Evolutionary conservation across 2,888 invertebrate species (phyloP), one percentile per base, ranked within the genome.

Genomic region (Anaspis maculata): DNA sequence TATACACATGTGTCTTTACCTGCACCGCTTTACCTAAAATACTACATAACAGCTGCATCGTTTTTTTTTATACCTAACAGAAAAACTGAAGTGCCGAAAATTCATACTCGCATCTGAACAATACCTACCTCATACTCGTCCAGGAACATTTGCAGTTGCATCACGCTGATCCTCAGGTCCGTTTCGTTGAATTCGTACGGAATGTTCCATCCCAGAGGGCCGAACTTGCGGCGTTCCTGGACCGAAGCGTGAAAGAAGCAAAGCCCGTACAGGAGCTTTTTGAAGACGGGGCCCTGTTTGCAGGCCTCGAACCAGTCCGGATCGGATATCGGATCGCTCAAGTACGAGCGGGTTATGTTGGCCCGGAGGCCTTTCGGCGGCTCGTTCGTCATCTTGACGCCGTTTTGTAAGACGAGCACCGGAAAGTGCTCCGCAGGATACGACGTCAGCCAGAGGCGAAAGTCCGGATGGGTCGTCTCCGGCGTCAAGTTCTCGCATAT

Each of bases 371-470:
- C 94, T 64, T 90, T 87, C 0, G 95, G 95, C 0, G 94, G 91
- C 62, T 96, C 95, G 60, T 94, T 94, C 0, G 92, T 94, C 86
- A 96, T 94, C 71, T 95, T 95, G 0, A 95, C 86, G 22, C 94
- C 88, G 52, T 90, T 91, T 60, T 95, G 91, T 25, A 96, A 68
- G 2, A 95, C 83, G 27, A 86, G 76, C 0, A 94, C 87, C 0
- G 96, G 95, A 62, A 96, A 96, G 67, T 91, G 79, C 1, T 83
- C 82, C 0, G 87, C 84, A 0, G 94, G 92, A 58, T 92, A 92
- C 9, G 91, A 91, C 1, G 94, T 95, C 11, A 96, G 67, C 95
- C 95, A 96, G 4, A 96, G 68, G 12, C 95, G 78, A 60, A 95
- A 96, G 61, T 92, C 88, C 0, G 86, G 81, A 67, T 94, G 86